Base-by-base conservation (phyloP, 1,140 invertebrate genomes). In the Drosophila lacteicornis region DNA sequence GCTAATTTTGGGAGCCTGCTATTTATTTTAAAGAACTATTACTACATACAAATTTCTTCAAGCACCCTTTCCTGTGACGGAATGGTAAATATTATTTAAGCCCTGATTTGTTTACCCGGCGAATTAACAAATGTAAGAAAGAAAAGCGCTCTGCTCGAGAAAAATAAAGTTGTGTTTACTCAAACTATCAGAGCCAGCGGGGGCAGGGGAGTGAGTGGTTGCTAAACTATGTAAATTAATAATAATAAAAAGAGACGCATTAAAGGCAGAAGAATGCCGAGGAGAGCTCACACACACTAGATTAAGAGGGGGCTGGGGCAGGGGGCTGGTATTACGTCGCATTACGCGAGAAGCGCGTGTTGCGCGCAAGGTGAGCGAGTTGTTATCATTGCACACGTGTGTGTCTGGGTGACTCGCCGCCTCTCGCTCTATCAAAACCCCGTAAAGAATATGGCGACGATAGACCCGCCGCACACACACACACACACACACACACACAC, bases 381-480 rank as follows among this genome's bases (percentile, higher is more conserved):
- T 86, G 84, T 87, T 87, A 87, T 87, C 84, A 87, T 88, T 88
- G 80, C 82, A 88, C 80, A 74, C 75, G 77, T 80, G 51, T 42
- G 51, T 42, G 62, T 57, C 43, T 57, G 43, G 36, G 45, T 36
- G 33, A 15, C 33, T 4, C 30, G 8, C 8, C 30, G 69, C 25
- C 47, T 17, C 51, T 49, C 45, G 19, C 45, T 51, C 59, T 87
- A 88, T 87, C 84, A 88, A 83, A 87, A 74, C 76, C 61, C 62
- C 65, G 73, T 66, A 77, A 62, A 80, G 74, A 88, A 88, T 75
- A 88, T 88, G 84, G 80, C 84, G 84, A 68, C 79, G 68, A 83
- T 79, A 80, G 82, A 85, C 74, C 51, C 57, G 40, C 62, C 27
- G 66, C 46, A 22, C 19, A 22, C 19, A 47, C 50, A 51, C 40